phyloP scores from a whole-genome alignment of 2,888 invertebrate genomes.

The Augiades crinisus region DNA sequence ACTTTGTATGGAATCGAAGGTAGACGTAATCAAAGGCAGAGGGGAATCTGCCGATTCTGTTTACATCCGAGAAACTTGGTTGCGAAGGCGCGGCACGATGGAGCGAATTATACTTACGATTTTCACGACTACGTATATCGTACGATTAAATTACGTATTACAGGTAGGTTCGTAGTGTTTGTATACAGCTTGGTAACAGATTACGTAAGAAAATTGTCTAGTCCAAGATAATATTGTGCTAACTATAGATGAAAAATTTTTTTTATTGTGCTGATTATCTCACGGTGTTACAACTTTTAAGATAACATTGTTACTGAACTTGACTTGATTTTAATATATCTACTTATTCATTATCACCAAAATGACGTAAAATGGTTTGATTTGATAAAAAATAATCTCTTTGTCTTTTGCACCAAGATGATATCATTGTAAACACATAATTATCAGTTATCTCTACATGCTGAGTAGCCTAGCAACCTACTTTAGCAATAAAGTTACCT shows the following conservation, averaged over 20 bases:
- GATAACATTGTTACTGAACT: constrained; percentile 45
- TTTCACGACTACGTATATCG: too few relatives aligned
- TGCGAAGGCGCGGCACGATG: too few relatives aligned
- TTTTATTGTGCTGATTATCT: constrained; percentile 3
- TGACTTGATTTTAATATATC: constrained; percentile 47
- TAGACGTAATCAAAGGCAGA: too few relatives aligned
- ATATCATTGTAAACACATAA: constrained; percentile 35
- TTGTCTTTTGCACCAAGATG: constrained; percentile 43
- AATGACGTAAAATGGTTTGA: constrained; percentile 44
- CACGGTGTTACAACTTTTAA: constrained; percentile 28
- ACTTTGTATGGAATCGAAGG: too few relatives aligned
- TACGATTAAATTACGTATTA: too few relatives aligned
- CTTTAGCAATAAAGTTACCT: background rate
- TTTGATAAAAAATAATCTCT: constrained; percentile 54
- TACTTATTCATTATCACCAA: constrained; percentile 49
- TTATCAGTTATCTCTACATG: constrained; percentile 11
- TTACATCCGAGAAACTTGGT: too few relatives aligned
- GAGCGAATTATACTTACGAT: too few relatives aligned
- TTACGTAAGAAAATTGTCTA: background rate
- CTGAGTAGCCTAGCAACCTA: background rate
- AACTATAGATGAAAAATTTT: background rate
- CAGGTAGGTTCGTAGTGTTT: too few relatives aligned
- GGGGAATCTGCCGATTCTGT: too few relatives aligned
- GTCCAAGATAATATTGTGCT: background rate
- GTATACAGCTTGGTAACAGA: background rate